phyloP scores from a whole-genome alignment of 2,888 invertebrate species.

The Andrena marginata region DNA sequence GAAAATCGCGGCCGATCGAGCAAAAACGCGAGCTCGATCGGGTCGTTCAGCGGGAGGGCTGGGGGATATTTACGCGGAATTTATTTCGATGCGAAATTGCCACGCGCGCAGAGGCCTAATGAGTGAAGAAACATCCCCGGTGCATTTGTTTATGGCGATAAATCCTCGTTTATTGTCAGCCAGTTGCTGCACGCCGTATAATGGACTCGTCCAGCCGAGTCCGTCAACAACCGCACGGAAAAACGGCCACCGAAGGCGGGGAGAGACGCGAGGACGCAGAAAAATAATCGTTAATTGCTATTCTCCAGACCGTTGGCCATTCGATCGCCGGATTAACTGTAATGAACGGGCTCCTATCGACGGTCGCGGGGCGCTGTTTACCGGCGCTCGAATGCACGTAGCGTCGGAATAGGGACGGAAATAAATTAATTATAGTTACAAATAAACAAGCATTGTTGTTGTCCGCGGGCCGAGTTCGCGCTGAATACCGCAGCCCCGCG shows the following conservation, averaged over 20 bases:
- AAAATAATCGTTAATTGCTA: constrained; percentile 63
- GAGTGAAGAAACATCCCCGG: constrained; percentile 57
- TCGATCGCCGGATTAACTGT: constrained; percentile 52
- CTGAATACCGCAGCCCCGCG: not conserved
- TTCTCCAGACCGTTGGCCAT: constrained; percentile 30
- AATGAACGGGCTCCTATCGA: constrained; percentile 51
- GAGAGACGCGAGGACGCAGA: constrained; percentile 17
- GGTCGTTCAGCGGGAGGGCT: not conserved
- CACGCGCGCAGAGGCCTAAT: constrained; percentile 59
- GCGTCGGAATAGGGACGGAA: constrained; percentile 7
- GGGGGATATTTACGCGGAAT: constrained; percentile 47
- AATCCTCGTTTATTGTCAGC: constrained; percentile 62
- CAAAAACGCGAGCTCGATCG: not conserved
- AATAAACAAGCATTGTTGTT: constrained; percentile 33
- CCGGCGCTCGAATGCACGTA: not conserved
- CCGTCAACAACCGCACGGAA: constrained; percentile 52
- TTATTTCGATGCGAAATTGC: constrained; percentile 66
- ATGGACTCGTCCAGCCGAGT: constrained; percentile 54
- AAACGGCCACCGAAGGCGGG: constrained; percentile 18
- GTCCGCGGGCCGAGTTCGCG: not conserved
- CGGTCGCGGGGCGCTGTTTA: constrained; percentile 1
- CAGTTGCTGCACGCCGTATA: constrained; percentile 46
- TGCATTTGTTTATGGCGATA: constrained; percentile 69
- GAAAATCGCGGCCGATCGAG: not conserved
- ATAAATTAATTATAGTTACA: constrained; percentile 48